Evolutionary conservation across 2,888 invertebrate genomes (phyloP), one percentile per base, ranked within the genome.

Genomic region (Ariolimax columbianus): DNA sequence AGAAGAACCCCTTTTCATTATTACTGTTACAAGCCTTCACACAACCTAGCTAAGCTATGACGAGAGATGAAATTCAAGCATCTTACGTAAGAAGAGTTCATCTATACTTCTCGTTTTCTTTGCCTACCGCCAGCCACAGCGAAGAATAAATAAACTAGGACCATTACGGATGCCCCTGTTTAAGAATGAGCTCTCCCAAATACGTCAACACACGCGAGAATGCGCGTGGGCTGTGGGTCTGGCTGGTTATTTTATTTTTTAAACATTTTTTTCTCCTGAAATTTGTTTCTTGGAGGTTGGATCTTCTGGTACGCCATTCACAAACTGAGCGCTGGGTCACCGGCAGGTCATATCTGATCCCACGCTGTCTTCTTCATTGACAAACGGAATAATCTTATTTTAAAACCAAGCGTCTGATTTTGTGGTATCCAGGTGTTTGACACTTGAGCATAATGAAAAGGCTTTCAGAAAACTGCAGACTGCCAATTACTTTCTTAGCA

Each of bases 311-410:
- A 75, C 51, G 75, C 75, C 75, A 75, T 75, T 75, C 75, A 75
- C 75, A 75, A 75, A 75, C 23, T 51, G 23, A 51, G 47, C 33
- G 51, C 4, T 51, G 36, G 75, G 51, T 75, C 75, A 51, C 33
- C 51, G 19, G 6, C 30, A 23, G 75, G 33, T 51, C 75, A 51
- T 23, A 33, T 30, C 30, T 2, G 33, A 75, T 75, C 75, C 36
- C 75, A 75, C 51, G 75, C 47, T 51, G 75, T 51, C 75, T 75
- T 75, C 51, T 47, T 75, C 72, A 75, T 51, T 75, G 75, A 75
- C 75, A 75, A 47, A 51, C 33, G 33, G 51, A 51, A 51, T 75
- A 75, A 47, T 9, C 75, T 30, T 51, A 26, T 36, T 47, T 51
- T 51, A 75, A 75, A 51, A 51, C 51, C 36, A 7, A 11, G 51